Base-by-base conservation (phyloP, 2,888 invertebrate genomes). In the Teleiodes luculella region DNA sequence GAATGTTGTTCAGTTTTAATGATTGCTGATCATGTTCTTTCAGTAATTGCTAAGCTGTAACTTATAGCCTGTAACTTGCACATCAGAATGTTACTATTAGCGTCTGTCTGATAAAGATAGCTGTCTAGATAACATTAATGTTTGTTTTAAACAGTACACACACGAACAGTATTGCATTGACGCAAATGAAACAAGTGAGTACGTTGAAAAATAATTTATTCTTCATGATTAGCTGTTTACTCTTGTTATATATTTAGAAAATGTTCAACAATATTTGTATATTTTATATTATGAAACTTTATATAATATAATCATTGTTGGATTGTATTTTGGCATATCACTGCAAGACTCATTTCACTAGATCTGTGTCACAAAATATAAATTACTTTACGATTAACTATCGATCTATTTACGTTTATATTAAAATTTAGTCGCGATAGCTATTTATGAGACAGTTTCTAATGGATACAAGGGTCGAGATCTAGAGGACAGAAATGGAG, bases 191-290 rank as follows among this genome's bases (percentile, higher is more conserved):
- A 85, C 74, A 68, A 76, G 66, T 65, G 53, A 55, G 55, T 87
- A 82, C 80, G 80, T 87, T 88, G 82, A 87, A 89, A 88, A 89
- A 87, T 87, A 88, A 84, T 87, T 89, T 87, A 86, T 86, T 88
- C 77, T 83, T 74, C 84, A 81, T 80, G 85, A 86, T 88, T 86
- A 82, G 76, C 83, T 75, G 79, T 76, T 81, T 86, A 80, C 71
- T 82, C 72, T 78, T 73, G 76, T 83, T 69, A 57, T 82, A 87
- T 87, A 87, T 87, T 87, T 87, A 86, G 86, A 87, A 89, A 88
- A 86, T 74, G 66, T 83, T 87, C 86, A 88, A 89, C 89, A 88
- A 86, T 87, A 81, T 82, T 86, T 87, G 86, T 88, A 87, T 86
- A 87, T 75, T 80, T 82, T 78, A 81, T 81, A 82, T 80, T 87